These are phyloP conservation scores for Parazoanthus darwini DNA, from an alignment of 92 coral and sea anemone genomes.

Conservation along the genomic window DNA sequence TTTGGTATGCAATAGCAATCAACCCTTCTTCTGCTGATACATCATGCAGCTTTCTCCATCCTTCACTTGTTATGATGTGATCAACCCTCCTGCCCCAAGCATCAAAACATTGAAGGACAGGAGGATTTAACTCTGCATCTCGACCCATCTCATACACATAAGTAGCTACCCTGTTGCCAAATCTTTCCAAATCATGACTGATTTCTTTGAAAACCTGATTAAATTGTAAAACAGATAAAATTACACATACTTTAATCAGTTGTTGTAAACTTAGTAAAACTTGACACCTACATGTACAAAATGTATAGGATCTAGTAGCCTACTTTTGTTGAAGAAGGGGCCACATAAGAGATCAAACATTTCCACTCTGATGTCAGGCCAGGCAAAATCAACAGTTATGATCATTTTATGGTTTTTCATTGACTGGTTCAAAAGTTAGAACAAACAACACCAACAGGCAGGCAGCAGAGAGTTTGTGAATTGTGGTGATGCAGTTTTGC, in stretches of 20 bases:
- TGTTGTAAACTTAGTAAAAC: neutral
- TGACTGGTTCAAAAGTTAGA: too few species aligned
- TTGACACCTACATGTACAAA: neutral
- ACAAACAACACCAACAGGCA: too few species aligned
- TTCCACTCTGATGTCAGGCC: neutral
- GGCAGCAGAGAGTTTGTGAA: too few species aligned
- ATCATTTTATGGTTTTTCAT: neutral
- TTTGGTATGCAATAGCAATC: constrained; percentile 81
- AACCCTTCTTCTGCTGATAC: constrained; percentile 89
- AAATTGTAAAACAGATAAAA: neutral
- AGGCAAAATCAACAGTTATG: neutral
- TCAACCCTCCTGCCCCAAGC: constrained; percentile 90
- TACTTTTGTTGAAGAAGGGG: neutral
- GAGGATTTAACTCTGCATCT: constrained; percentile 81
- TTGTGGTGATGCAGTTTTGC: too few species aligned
- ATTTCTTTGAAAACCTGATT: constrained; percentile 74
- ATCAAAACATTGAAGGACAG: constrained; percentile 77
- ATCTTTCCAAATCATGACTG: constrained; percentile 69
- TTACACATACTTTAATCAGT: neutral
- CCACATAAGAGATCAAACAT: neutral
- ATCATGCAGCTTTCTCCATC: constrained; percentile 82
- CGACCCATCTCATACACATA: constrained; percentile 76
- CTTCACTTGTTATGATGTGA: constrained; percentile 76
- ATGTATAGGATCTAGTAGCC: neutral
- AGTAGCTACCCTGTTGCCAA: constrained; percentile 86